Percentiles rank a stretch among this genome's conserved stretches.
phyloP scores from a whole-genome alignment of 64 coral and sea anemone species.

The Dendronephthya gigantea region DNA sequence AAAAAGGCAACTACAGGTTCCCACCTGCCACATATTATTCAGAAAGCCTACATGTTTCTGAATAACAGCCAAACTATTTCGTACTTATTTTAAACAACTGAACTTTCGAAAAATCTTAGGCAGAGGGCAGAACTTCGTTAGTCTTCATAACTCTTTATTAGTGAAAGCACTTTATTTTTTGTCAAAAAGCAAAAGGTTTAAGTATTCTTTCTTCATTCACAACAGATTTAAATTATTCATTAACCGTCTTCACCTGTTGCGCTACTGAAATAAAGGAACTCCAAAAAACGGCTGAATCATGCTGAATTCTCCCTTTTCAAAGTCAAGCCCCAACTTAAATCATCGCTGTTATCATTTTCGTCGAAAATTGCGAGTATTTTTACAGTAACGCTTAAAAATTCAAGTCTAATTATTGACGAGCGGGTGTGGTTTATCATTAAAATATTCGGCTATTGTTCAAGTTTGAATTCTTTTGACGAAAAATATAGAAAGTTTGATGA shows the following conservation, averaged over 20 bases:
- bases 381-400: not conserved
- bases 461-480: not conserved
- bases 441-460: not conserved
- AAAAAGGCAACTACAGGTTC: not conserved
- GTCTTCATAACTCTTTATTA: not conserved
- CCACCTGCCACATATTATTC: not conserved
- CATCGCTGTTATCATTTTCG: not conserved
- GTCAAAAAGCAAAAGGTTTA: constrained; percentile 1
- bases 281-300: not conserved
- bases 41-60: not conserved
- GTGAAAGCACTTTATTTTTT: not conserved
- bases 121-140: no score
- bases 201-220: not conserved
- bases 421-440: not conserved
- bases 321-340: not conserved
- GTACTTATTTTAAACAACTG: not conserved
- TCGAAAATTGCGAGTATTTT: not conserved
- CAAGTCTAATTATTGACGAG: not conserved
- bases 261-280: not conserved
- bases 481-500: not conserved
- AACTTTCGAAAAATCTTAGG: not conserved
- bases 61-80: not conserved
- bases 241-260: constrained; percentile 3
- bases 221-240: not conserved
- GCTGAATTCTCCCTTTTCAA: not conserved